These are phyloP conservation scores for Halictus rubicundus DNA, from an alignment of 1,140 invertebrate genomes.

Conservation along the genomic window DNA sequence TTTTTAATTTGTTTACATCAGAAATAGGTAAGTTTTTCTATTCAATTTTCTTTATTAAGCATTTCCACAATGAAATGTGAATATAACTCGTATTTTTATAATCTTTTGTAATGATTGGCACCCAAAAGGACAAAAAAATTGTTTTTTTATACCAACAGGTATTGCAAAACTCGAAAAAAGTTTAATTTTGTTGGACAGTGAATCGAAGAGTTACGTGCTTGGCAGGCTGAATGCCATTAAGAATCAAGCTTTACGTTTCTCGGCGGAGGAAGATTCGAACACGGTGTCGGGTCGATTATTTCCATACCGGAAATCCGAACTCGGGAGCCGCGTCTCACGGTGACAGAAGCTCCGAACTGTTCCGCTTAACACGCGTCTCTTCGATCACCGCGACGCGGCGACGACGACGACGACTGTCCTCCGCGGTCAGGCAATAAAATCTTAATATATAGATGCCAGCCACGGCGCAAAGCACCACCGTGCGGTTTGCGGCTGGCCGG, in stretches of 20 bases:
- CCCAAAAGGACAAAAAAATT: no score
- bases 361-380: neutral
- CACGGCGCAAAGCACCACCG: slow-evolving; percentile 49
- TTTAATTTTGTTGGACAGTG: no score
- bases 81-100: no score
- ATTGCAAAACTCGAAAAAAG: no score
- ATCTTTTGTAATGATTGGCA: no score
- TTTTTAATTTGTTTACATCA: no score
- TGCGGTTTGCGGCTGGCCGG: slow-evolving; percentile 75
- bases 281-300: neutral
- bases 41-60: no score
- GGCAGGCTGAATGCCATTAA: neutral
- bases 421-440: slow-evolving; percentile 54
- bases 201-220: no score
- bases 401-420: neutral
- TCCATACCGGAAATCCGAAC: slow-evolving; percentile 30
- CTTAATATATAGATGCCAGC: slow-evolving; percentile 62
- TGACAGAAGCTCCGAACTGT: neutral
- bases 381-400: neutral
- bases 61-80: no score
- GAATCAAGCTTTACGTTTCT: neutral
- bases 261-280: neutral
- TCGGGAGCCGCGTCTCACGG: slow-evolving; percentile 10
- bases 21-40: no score
- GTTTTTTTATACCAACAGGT: no score